A percentile compares a stretch with the other conserved stretches of the same genome.
Conservation (phyloP, 2,113 vertebrate species). For the Rallus limicola region DNA sequence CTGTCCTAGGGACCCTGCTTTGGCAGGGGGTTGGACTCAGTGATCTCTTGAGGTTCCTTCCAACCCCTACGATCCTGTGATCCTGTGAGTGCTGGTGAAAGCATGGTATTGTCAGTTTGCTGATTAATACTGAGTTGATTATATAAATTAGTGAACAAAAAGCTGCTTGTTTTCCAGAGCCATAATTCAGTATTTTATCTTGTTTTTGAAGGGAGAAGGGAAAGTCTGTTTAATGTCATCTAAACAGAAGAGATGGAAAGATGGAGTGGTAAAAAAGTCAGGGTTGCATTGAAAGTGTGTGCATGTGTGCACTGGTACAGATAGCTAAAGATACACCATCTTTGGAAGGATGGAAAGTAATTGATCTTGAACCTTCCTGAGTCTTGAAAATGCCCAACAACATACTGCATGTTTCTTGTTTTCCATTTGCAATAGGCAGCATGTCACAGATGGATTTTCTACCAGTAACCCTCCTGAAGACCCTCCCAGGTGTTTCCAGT, state of each 20-base stretch:
- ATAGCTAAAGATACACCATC: neutral
- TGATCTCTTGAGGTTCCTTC: too few species aligned
- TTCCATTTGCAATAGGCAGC: rapidly evolving
- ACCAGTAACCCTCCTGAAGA: neutral
- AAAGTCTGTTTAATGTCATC: neutral
- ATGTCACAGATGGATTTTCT: neutral
- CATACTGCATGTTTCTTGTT: rapidly evolving
- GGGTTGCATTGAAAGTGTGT: neutral
- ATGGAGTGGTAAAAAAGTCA: neutral
- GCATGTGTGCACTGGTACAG: neutral
- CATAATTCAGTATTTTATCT: neutral
- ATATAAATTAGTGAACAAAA: neutral
- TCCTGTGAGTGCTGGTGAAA: neutral
- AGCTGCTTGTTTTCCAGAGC: neutral
- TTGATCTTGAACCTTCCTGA: neutral
- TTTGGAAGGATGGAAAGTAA: neutral
- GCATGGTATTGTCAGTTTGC: neutral
- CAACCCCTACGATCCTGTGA: too few species aligned
- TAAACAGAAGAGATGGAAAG: neutral
- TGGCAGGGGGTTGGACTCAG: too few species aligned
- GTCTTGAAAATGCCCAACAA: neutral
- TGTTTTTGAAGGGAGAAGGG: neutral
- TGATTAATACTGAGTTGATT: neutral
- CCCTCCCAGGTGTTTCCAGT: neutral
- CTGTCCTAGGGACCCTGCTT: too few species aligned